Evolutionary conservation across 1,140 invertebrate genomes (phyloP), one percentile per base, ranked within the genome.

Genomic region (Aphidius ervi): DNA sequence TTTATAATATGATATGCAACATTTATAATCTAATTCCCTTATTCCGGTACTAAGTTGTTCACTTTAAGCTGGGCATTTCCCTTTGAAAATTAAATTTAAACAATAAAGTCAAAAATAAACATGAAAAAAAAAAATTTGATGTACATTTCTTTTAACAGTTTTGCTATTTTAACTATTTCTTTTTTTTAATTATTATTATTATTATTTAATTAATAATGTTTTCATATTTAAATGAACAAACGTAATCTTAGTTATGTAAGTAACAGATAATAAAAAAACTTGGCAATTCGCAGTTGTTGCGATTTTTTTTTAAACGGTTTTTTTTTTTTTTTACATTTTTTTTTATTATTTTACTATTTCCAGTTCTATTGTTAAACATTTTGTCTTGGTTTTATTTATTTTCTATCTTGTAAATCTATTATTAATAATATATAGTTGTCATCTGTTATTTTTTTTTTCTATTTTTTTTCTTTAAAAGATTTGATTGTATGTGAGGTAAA

Each of bases 1-100:
- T 79, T 78, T 65, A 75, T 76, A 78, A 77, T 75, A 79, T 80
- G 78, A 79, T 79, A 79, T 80, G 77, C 75, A 79, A 79, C 76
- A 79, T 79, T 80, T 79, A 78, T 78, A 76, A 78, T 76, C 77
- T 78, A 78, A 78, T 69, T 54, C 52, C 37, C 74, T 74, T 80
- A 78, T 74, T 69, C 72, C 70, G 68, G 70, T 78, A 77, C 71
- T 70, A 76, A 71, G 41, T 41, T 54, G 52, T 74, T 76, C 68
- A 68, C 68, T 72, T 56, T 57, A 49, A 46, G 61, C 77, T 80
- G 78, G 78, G 78, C 77, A 79, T 77, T 67, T 65, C 43, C 37
- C 41, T 60, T 55, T 48, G 5, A 47, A 23, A 37, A 42, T 47
- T 45, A 16, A 42, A 39, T 58, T 56, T 42, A 58, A 39, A 63